Conservation (phyloP, 1,140 invertebrate species). For the Cydia fagiglandana region DNA sequence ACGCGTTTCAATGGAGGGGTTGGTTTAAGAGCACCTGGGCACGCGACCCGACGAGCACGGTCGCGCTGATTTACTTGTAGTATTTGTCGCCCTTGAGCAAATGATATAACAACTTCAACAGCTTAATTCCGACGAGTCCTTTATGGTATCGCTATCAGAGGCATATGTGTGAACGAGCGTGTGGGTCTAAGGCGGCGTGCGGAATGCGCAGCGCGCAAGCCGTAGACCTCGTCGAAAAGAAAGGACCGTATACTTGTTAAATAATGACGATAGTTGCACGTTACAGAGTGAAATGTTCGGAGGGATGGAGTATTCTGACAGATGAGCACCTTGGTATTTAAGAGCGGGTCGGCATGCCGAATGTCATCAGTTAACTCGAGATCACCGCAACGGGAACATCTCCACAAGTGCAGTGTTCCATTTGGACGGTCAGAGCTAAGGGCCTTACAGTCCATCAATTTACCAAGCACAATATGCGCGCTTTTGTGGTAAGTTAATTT, state of each 20-base stretch:
- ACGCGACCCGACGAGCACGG: neutral
- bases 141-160: neutral
- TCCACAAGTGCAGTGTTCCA: constrained; percentile 60
- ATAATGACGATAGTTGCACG: constrained; percentile 76
- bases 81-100: neutral
- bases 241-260: constrained; percentile 74
- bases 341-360: constrained; percentile 71
- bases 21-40: constrained; percentile 23
- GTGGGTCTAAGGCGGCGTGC: constrained; percentile 63
- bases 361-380: constrained; percentile 76
- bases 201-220: constrained; percentile 57
- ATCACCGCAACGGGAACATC: constrained; percentile 70
- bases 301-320: constrained; percentile 73
- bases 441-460: constrained; percentile 42
- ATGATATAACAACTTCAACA: neutral
- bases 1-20: constrained; percentile 1
- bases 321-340: constrained; percentile 76
- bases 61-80: constrained; percentile 3
- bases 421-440: constrained; percentile 47
- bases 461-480: constrained; percentile 69
- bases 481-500: constrained; percentile 70
- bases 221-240: constrained; percentile 69
- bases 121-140: neutral
- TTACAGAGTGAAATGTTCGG: constrained; percentile 74
- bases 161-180: constrained; percentile 50